Conservation (phyloP, 2,888 invertebrate species). For the Vannuccia rotundouncinata region DNA sequence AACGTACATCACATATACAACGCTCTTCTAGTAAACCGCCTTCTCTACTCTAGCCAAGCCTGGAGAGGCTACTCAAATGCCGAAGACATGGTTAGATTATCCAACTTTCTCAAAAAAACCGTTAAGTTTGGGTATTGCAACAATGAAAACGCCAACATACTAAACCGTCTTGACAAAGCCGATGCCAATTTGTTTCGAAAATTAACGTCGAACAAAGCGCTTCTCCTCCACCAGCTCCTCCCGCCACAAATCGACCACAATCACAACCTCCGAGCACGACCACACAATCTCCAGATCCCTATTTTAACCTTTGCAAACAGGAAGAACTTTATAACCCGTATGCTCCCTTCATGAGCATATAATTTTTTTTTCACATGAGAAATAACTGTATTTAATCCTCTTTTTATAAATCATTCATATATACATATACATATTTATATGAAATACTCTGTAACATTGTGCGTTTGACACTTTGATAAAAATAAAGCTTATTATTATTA, state of each 20-base stretch:
- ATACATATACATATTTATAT: no score
- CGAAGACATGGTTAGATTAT: conserved; percentile 19
- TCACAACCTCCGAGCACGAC: not conserved
- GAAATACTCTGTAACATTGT: no score
- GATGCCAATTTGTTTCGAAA: conserved; percentile 8
- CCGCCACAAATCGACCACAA: conserved; percentile 10
- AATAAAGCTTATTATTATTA: no score
- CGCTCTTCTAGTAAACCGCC: conserved; percentile 10
- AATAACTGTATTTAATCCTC: no score
- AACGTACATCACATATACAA: conserved; percentile 20
- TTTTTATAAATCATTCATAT: no score
- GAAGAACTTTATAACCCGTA: no score
- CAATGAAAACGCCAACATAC: not conserved
- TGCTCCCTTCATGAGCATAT: no score
- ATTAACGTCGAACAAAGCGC: conserved; percentile 12
- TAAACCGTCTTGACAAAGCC: conserved; percentile 1
- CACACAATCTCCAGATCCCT: not conserved
- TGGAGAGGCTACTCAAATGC: not conserved
- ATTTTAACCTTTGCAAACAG: no score
- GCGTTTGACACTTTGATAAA: no score
- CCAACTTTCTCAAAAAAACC: not conserved
- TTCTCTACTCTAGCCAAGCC: conserved; percentile 6
- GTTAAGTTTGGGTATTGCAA: not conserved
- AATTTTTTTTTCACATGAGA: no score
- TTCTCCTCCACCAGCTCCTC: conserved; percentile 9